Evolutionary conservation across 2,797 vertebrate species (phyloP), one percentile per base, ranked within the genome.

Genomic region (Bradypus variegatus): DNA sequence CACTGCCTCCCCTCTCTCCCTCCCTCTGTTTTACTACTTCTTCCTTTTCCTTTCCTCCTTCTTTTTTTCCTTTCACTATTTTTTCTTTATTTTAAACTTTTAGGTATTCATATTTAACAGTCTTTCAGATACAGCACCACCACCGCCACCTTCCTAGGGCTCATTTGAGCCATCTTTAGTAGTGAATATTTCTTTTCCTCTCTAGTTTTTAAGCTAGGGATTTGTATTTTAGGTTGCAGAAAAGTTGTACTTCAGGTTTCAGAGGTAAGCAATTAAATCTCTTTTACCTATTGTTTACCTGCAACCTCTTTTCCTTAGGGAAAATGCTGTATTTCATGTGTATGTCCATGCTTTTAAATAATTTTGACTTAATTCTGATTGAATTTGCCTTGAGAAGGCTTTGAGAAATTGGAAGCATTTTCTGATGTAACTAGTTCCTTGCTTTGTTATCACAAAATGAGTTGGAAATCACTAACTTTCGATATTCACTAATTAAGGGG

Each of bases 341-440:
- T 48, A 2, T 72, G 85, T 78, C 15, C 65, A 53, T 11, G 27
- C 13, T 10, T 19, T 86, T 80, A 48, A 65, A 7, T 76, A 9
- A 29, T 72, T 83, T 15, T 31, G 70, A 58, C 31, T 70, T 38
- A 9, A 14, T 48, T 72, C 27, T 23, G 41, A 33, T 78, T 69
- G 8, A 86, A n/a, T 53, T 85, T 27, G 2, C 21, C 64, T 38
- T 65, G 48, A 45, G 38, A 19, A 64, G 75, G 29, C 50, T 77
- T 92, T 81, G 79, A 55, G 88, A 88, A n/a, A 41, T 23, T 14
- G 13, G 81, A 69, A 79, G 19, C 16, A 36, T 90, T 88, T 76
- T 81, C 45, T 33, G 29, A 45, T 36, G 6, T 64, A 33, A 25
- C 45, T 50, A 33, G n/a, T 7, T 4, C 16, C 1, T 31, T 53